A percentile compares a stretch with the other conserved stretches of the same genome.
phyloP scores from a whole-genome alignment of 2,888 invertebrate genomes.

The Eulithis prunata region DNA sequence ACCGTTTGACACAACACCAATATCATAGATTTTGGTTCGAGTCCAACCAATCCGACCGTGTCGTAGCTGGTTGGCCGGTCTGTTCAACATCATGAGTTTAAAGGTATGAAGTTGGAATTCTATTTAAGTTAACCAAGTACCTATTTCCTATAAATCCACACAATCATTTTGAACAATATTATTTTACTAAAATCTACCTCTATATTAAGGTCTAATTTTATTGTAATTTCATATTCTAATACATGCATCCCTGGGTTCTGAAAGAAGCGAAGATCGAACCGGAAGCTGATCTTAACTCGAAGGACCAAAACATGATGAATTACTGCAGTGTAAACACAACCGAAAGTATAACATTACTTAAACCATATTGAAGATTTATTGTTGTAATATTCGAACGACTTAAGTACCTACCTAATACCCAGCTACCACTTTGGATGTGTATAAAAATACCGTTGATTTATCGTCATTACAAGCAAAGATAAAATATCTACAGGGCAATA shows the following conservation, averaged over 20 bases:
- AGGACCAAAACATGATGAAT: not conserved
- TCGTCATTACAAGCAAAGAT: constrained; percentile 54
- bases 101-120: too few species aligned
- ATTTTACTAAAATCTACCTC: too few species aligned
- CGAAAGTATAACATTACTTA: not conserved
- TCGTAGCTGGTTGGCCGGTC: too few species aligned
- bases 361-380: not conserved
- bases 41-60: too few species aligned
- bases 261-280: not conserved
- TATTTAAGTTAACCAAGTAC: too few species aligned
- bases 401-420: not conserved
- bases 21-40: too few species aligned
- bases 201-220: too few species aligned
- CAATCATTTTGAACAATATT: too few species aligned
- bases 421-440: constrained; percentile 2
- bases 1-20: too few species aligned
- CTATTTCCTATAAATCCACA: too few species aligned
- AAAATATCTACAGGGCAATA: constrained; percentile 59
- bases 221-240: too few species aligned
- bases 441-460: constrained; percentile 52
- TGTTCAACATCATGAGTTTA: too few species aligned
- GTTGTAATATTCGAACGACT: not conserved
- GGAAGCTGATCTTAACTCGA: not conserved
- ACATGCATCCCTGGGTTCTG: not conserved
- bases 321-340: not conserved